A percentile compares a stretch with the other conserved stretches of the same genome.
phyloP scores from a whole-genome alignment of 2,797 vertebrate genomes.

The Smutsia gigantea region DNA sequence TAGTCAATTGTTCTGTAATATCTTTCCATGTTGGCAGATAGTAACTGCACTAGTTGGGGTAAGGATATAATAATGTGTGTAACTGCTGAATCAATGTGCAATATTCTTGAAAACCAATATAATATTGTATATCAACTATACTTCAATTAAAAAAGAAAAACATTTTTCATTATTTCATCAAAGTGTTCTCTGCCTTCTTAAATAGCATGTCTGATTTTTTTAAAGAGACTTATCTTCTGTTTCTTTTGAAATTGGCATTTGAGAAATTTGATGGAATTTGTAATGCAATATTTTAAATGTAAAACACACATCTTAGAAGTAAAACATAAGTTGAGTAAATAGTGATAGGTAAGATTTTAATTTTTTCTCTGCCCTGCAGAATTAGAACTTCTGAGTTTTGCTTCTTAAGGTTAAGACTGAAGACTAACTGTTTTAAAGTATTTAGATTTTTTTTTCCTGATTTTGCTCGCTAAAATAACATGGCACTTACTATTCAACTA shows the following conservation, averaged over 20 bases:
- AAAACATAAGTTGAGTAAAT: background rate
- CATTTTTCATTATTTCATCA: background rate
- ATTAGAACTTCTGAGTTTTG: conserved; percentile 24
- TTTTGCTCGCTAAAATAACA: conserved; percentile 35
- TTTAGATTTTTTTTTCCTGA: background rate
- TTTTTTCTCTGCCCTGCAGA: conserved; percentile 14
- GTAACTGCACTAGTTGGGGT: no score
- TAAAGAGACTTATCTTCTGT: background rate
- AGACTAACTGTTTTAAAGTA: conserved; percentile 18
- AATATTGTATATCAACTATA: no score
- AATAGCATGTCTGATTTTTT: background rate
- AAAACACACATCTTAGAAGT: background rate
- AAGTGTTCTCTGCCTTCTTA: background rate
- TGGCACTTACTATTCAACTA: background rate
- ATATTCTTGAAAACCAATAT: no score
- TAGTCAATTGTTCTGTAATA: no score
- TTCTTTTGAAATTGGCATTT: conserved; percentile 18
- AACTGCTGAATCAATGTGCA: no score
- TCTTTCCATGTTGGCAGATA: no score
- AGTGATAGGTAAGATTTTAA: background rate
- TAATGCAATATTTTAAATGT: background rate
- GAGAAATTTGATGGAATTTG: conserved; percentile 19
- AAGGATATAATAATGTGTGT: no score
- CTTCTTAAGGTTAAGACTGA: background rate
- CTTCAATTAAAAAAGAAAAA: background rate